phyloP scores from a whole-genome alignment of 2,113 vertebrate genomes.

The Brevimyrus niger region DNA sequence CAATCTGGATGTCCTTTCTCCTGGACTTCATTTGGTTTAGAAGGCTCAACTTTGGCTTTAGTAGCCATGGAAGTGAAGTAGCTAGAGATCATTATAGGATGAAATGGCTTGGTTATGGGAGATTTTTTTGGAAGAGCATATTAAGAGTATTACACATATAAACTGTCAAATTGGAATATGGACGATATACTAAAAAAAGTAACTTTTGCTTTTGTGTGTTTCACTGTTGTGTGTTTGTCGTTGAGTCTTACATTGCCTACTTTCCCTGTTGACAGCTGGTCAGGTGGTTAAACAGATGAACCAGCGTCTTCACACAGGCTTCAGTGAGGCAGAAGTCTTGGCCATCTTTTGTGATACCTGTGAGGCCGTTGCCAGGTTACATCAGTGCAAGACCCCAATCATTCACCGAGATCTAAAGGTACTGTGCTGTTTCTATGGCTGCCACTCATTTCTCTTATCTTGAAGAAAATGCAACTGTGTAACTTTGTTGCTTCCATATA shows the following conservation, averaged over 20 bases:
- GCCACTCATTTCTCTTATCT: not conserved
- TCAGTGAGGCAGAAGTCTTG: constrained; percentile 79
- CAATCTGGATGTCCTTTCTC: not conserved
- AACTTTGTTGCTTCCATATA: not conserved
- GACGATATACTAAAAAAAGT: not conserved
- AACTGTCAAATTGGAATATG: not conserved
- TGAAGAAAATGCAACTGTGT: not conserved
- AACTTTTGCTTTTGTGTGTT: not conserved
- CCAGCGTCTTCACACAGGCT: constrained; percentile 81
- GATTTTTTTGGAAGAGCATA: not conserved
- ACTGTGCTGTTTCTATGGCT: not conserved
- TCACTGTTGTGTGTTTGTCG: not conserved
- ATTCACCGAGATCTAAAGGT: constrained; percentile 95
- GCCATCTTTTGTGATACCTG: constrained; percentile 89
- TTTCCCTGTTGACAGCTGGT: constrained; percentile 63
- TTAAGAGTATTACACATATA: not conserved
- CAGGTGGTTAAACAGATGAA: constrained; percentile 99
- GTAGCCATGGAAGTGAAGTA: not conserved
- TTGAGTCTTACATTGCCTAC: not conserved
- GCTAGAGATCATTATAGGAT: not conserved
- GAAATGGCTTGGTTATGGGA: not conserved
- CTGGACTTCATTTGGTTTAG: not conserved
- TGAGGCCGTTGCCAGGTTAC: constrained; percentile 88
- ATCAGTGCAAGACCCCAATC: constrained; percentile 93
- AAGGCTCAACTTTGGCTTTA: not conserved